Evolutionary conservation across 2,888 invertebrate species (phyloP), one percentile per base, ranked within the genome.

Genomic region (Kuschelorhynchus macadamiae): DNA sequence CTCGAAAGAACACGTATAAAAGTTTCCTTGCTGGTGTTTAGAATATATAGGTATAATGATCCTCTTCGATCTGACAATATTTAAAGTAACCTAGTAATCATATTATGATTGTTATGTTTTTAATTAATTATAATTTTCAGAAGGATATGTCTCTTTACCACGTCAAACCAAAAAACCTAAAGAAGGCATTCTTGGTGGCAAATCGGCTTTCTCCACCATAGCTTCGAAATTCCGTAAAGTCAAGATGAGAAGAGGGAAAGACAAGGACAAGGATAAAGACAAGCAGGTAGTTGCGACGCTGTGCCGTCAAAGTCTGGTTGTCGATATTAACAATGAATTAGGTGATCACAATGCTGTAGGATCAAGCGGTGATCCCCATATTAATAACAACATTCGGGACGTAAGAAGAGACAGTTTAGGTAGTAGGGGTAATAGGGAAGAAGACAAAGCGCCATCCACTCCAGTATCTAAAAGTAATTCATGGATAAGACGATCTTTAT

Each of bases 231-330:
- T 90, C 67, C 85, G 88, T 1, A 86, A 88, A 69, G 86, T 87
- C 0, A 86, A 86, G 76, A 83, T 87, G 80, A 80, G 87, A 68
- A 78, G 76, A 59, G 81, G 79, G 2, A 70, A 53, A 50, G 46
- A 55, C n/a, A 74, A 74, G 47, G 64, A 60, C 5, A 49, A 74
- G 25, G 76, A 77, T 21, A 85, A 83, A 76, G 85, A 87, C 76
- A 62, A 62, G 20, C 89, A 89, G 60, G 89, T 91, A 0, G 87
- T 93, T 0, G 89, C 92, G 0, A 86, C 88, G 1, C 85, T 93
- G 2, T 93, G 93, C 74, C 85, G 93, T 0, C 93, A 93, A 80
- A 93, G 92, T 76, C 82, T 93, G 2, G 83, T 92, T 2, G 91
- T 93, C 9, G 88, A 89, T 76, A 85, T 89, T 33, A 73, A 56